Conservation (phyloP, 2,113 vertebrate species). For the Cygnus atratus region DNA sequence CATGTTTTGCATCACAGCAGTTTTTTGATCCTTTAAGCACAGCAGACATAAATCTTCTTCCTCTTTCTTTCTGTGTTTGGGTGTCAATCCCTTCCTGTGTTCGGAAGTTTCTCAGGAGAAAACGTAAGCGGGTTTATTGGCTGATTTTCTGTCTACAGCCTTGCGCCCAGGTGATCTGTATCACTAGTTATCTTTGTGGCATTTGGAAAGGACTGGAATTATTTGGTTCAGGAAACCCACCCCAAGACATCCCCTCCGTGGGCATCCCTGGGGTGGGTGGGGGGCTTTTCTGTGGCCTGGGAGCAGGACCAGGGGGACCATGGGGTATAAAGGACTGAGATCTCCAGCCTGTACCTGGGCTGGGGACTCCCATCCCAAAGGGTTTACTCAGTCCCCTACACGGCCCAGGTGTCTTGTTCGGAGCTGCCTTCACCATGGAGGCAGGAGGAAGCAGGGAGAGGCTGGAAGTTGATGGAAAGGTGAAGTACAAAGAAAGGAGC, state of each 20-base stretch:
- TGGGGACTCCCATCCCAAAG: background rate
- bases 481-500: background rate
- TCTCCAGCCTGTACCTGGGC: background rate
- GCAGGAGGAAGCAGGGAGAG: background rate
- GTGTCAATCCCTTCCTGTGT: conserved; percentile 46
- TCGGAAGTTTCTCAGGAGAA: conserved; percentile 53
- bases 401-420: rapidly evolving
- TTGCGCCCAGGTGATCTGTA: background rate
- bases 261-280: too few relatives aligned
- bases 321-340: background rate
- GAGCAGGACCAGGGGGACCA: background rate
- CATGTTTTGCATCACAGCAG: background rate
- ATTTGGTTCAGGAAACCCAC: background rate
- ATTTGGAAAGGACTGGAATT: background rate
- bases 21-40: conserved; percentile 65
- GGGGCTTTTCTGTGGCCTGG: too few relatives aligned
- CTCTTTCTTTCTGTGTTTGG: conserved; percentile 36
- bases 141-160: background rate
- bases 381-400: background rate
- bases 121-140: background rate
- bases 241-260: too few relatives aligned
- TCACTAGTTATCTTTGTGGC: background rate
- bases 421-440: background rate
- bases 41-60: conserved; percentile 50
- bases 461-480: background rate